Percentiles rank a stretch among this genome's conserved stretches.
Evolutionary conservation across 2,888 invertebrate genomes (phyloP).

Genomic region (Balanococcus diminutus): DNA sequence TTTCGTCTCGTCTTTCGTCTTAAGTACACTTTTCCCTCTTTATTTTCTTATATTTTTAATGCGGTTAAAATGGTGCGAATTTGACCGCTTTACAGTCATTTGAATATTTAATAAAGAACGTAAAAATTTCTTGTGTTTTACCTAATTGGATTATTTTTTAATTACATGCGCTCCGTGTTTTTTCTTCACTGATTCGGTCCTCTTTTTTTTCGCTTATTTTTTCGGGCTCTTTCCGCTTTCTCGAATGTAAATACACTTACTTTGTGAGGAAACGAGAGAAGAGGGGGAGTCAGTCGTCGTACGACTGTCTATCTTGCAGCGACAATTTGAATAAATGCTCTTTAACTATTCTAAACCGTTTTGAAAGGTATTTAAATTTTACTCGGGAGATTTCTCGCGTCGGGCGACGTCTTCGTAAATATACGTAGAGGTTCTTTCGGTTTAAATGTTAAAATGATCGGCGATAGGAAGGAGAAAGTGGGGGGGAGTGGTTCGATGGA

Average conservation of each 20-base stretch:
- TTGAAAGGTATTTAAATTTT: slow-evolving; percentile 29
- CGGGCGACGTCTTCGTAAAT: not conserved
- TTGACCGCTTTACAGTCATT: slow-evolving; percentile 41
- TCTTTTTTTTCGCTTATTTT: not conserved
- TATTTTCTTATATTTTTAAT: slow-evolving; percentile 27
- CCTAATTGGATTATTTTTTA: slow-evolving; percentile 42
- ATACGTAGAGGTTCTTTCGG: not conserved
- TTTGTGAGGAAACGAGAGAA: not conserved
- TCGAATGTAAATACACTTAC: not conserved
- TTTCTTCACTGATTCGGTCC: not conserved
- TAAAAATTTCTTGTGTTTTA: slow-evolving; percentile 18
- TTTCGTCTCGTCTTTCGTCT: not conserved
- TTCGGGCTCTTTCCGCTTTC: not conserved
- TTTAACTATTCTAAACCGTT: slow-evolving; percentile 21
- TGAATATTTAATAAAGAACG: slow-evolving; percentile 45
- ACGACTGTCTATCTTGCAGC: slow-evolving; percentile 1
- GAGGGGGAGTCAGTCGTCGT: not conserved
- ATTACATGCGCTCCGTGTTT: slow-evolving; percentile 23
- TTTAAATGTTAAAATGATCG: slow-evolving; percentile 3
- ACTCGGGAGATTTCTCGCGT: slow-evolving; percentile 14
- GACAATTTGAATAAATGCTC: slow-evolving; percentile 25
- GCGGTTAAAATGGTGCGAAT: slow-evolving; percentile 35
- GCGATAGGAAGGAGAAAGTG: not conserved
- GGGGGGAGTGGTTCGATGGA: not conserved
- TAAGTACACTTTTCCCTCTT: not conserved